Evolutionary conservation across 2,888 invertebrate genomes (phyloP), one percentile per base, ranked within the genome.

Genomic region (Lasioglossum vierecki): DNA sequence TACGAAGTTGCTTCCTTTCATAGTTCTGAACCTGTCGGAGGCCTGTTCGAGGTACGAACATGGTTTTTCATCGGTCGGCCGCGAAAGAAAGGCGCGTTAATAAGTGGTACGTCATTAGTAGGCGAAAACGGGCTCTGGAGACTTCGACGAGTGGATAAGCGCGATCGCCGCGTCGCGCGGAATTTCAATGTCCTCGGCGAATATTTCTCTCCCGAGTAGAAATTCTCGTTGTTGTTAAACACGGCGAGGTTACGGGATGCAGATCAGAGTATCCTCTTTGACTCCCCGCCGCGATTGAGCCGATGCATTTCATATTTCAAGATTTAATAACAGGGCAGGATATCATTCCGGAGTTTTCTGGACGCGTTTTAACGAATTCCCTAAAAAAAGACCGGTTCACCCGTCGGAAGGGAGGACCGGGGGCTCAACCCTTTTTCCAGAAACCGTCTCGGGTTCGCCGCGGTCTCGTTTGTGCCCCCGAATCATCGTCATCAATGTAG

Each of bases 361-460:
- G 22, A 0, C 83, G 71, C 35, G 79, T 72, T 82, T 74, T 70
- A 77, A 87, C 80, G 79, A 79, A 79, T 87, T 74, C 39, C n/a
- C 53, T 72, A 60, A 63, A 41, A 73, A 83, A 35, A 44, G 76
- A 71, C 60, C 70, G 77, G 77, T 80, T 79, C 39, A 68, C 11
- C 49, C 66, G 78, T 26, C 49, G 57, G 76, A 72, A 75, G 70
- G 13, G 53, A 84, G 30, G 46, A 39, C 49, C n/a, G 46, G 57
- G 83, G 83, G 46, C 66, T 44, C 71, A 89, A 84, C 79, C 79
- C 81, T 89, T 89, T 70, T 76, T 73, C 57, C 77, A 78, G 80
- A 84, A 85, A 87, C 60, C 76, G 26, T 57, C 85, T 80, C 57
- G 74, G 30, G 30, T 60, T 77, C 68, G 18, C 41, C 63, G 72